Evolutionary conservation across 35 echinoderm and acorn worm species (phyloP).

Genomic region (Apostichopus japonicus): DNA sequence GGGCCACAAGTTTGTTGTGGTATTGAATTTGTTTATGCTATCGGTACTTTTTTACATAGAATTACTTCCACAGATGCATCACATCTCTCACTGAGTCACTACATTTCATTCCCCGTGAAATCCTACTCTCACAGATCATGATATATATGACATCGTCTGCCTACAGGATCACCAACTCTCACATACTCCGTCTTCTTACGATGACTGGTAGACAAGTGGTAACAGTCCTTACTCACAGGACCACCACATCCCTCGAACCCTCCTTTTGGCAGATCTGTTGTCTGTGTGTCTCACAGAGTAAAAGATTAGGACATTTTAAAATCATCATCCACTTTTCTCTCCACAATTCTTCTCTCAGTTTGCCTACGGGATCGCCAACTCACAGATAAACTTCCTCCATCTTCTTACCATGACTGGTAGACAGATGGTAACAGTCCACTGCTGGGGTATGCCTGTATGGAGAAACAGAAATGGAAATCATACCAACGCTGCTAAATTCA

Average conservation of each 20-base stretch:
- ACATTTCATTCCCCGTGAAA: too few relatives aligned
- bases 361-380: conserved; percentile 18
- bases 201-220: conserved; percentile 10
- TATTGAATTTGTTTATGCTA: too few relatives aligned
- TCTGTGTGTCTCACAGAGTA: conserved; percentile 3
- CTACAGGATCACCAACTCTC: neutral
- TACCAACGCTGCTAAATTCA: conserved; percentile 28
- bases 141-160: too few relatives aligned
- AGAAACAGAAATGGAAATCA: conserved; percentile 39
- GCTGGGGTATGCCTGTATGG: conserved; percentile 62
- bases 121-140: too few relatives aligned
- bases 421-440: conserved; percentile 38
- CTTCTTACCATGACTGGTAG: conserved; percentile 40
- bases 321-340: conserved; percentile 6
- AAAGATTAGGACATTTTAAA: neutral
- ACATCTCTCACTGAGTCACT: too few relatives aligned
- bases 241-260: neutral
- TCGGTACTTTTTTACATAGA: too few relatives aligned
- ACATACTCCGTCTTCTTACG: neutral
- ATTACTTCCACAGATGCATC: too few relatives aligned
- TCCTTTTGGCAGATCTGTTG: neutral
- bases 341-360: conserved; percentile 15
- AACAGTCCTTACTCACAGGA: neutral
- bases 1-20: too few relatives aligned
- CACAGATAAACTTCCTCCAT: conserved; percentile 55